Base-by-base conservation (phyloP, 2,113 vertebrate genomes). In the Planiliza haematocheilus region DNA sequence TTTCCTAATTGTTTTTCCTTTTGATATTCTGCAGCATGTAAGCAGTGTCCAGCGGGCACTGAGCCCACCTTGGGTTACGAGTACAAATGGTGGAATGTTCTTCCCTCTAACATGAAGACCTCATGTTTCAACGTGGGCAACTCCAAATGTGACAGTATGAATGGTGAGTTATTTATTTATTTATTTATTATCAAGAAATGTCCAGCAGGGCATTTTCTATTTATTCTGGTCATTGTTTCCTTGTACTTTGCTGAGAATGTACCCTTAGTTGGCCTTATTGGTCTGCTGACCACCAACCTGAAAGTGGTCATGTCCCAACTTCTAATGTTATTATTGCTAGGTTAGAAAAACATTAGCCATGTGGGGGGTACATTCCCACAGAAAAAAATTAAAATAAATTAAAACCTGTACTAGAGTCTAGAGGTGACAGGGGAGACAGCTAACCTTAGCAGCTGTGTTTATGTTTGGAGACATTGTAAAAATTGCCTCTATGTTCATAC, bases 91-190 rank as follows among this genome's bases (percentile, higher is more conserved):
- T 99, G 97, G 97, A 99, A 99, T 56, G 85, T 96, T 45, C 93
- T 99, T 53, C 97, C 97, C 14, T 65, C 84, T 58, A 98, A 97
- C 87, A 98, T 99, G 96, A 98, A 98, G 92, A 97, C 97, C 0
- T 98, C 97, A 61, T 99, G 98, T 85, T 98, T 99, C 90, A 99
- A 99, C 21, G 96, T 99, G 1, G 97, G 95, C 66, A 99, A 99
- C 90, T 95, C 96, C 0, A 99, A 98, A 75, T 99, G 98, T 9
- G 97, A 99, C 21, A 93, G 88, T 65, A 97, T 98, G 97, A 98
- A 97, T 0, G 97, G 97, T 99, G 86, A 94, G 96, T 84, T 13
- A 34, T 17, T 7, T 30, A 30, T 30, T 30, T 30, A 30, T 30
- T 30, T 30, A 30, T 30, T 30, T 30, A 30, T 30, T 30, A 30